A percentile compares a stretch with the other conserved stretches of the same genome.
Evolutionary conservation across 2,888 invertebrate genomes (phyloP).

Genomic region (Autographa pulchrina): DNA sequence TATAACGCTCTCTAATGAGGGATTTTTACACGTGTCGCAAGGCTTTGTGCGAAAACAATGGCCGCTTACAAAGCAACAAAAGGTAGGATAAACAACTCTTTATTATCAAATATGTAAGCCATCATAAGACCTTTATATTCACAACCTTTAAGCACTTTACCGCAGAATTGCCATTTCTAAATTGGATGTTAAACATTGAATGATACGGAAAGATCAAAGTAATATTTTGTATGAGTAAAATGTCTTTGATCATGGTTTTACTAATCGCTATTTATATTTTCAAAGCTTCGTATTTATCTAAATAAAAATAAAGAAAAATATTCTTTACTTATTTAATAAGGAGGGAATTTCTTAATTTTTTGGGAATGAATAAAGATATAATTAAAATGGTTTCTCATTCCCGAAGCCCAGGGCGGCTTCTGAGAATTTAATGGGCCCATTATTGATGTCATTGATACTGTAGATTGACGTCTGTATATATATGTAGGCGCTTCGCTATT

Average conservation of each 20-base stretch:
- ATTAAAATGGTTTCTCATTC: constrained; percentile 33
- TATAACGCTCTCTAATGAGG: constrained; percentile 54
- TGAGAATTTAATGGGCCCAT: constrained; percentile 26
- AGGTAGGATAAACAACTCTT: constrained; percentile 53
- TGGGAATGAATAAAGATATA: constrained; percentile 23
- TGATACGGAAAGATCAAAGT: constrained; percentile 52
- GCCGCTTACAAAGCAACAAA: constrained; percentile 35
- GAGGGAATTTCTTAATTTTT: constrained; percentile 33
- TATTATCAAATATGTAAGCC: constrained; percentile 62
- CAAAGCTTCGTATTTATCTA: constrained; percentile 30
- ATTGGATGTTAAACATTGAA: constrained; percentile 46
- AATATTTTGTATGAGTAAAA: constrained; percentile 34
- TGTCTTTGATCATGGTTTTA: constrained; percentile 12
- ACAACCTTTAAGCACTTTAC: constrained; percentile 20
- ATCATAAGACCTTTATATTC: constrained; percentile 40
- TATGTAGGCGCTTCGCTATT: no score
- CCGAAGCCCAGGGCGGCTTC: constrained; percentile 17
- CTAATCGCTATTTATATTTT: constrained; percentile 29
- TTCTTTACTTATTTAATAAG: constrained; percentile 31
- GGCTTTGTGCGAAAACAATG: constrained; percentile 46
- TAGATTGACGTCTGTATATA: background rate
- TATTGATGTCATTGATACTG: constrained; percentile 11
- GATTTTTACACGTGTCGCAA: constrained; percentile 48
- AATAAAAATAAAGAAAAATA: constrained; percentile 13
- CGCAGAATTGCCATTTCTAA: constrained; percentile 35